phyloP scores from a whole-genome alignment of 2,888 invertebrate species.

The Hemicrepidius hirtus region DNA sequence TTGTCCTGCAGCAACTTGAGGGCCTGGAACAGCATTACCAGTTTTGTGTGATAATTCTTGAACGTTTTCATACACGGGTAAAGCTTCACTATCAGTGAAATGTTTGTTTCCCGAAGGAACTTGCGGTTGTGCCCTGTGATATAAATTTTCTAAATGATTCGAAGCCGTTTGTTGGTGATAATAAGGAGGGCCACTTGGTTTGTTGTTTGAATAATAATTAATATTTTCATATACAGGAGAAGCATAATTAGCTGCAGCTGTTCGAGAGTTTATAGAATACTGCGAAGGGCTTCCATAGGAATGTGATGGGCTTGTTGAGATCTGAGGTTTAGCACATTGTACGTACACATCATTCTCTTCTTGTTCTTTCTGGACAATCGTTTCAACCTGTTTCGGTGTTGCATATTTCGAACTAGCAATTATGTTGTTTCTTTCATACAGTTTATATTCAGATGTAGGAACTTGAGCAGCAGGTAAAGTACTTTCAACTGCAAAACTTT shows the following conservation, averaged over 20 bases:
- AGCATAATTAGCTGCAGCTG: slow-evolving; percentile 63
- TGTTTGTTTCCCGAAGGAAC: slow-evolving; percentile 78
- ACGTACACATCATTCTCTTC: slow-evolving; percentile 71
- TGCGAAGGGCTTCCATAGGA: slow-evolving; percentile 79
- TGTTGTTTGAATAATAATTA: slow-evolving; percentile 82
- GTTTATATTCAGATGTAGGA: slow-evolving; percentile 72
- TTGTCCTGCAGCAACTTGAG: slow-evolving; percentile 68
- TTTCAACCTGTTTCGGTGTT: slow-evolving; percentile 83
- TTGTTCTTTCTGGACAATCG: slow-evolving; percentile 70
- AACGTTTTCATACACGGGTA: slow-evolving; percentile 74
- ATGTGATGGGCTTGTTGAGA: slow-evolving; percentile 72
- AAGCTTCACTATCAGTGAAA: slow-evolving; percentile 68
- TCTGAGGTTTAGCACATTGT: slow-evolving; percentile 70
- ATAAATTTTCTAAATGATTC: slow-evolving; percentile 72
- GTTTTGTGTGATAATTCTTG: slow-evolving; percentile 64
- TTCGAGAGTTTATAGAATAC: slow-evolving; percentile 73
- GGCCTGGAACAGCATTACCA: slow-evolving; percentile 68
- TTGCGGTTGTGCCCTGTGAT: slow-evolving; percentile 88
- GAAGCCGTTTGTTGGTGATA: slow-evolving; percentile 76
- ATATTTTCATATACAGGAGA: slow-evolving; percentile 87
- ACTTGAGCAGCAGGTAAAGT: slow-evolving; percentile 58
- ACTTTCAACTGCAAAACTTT: slow-evolving; percentile 77
- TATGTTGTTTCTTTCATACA: slow-evolving; percentile 83
- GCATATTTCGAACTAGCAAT: slow-evolving; percentile 87
- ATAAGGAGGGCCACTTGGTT: slow-evolving; percentile 73